phyloP scores from a whole-genome alignment of 2,797 vertebrate species.

The Anguilla obscura region DNA sequence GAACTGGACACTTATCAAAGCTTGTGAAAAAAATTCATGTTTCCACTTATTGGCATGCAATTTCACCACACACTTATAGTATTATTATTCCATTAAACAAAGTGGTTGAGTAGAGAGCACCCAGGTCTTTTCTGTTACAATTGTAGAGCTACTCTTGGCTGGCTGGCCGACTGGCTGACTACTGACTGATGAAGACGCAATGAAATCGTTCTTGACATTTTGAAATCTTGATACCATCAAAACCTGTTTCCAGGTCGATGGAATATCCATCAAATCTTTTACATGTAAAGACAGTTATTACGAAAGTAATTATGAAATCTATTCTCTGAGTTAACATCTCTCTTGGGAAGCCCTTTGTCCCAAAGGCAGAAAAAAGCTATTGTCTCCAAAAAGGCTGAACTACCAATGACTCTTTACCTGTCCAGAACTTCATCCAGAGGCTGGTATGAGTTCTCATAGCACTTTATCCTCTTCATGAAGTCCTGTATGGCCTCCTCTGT shows the following conservation, averaged over 20 bases:
- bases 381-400: not conserved
- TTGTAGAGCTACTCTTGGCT: not conserved
- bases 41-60: not conserved
- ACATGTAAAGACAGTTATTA: not conserved
- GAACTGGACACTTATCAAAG: not conserved
- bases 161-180: too few species aligned
- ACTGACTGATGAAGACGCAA: not conserved
- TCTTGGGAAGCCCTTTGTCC: not conserved
- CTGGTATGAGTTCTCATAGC: constrained; percentile 94
- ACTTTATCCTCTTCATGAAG: constrained; percentile 96
- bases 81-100: not conserved
- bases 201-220: not conserved
- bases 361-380: not conserved
- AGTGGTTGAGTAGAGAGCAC: not conserved
- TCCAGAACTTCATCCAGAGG: constrained; percentile 89
- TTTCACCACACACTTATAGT: not conserved
- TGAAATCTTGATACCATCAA: not conserved
- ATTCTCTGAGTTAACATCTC: not conserved
- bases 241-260: not conserved
- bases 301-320: not conserved
- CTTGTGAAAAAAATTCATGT: not conserved
- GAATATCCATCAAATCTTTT: not conserved
- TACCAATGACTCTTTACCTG: constrained; percentile 69
- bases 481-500: constrained; percentile 92
- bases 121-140: not conserved